phyloP scores from a whole-genome alignment of 2,113 vertebrate species.

The Sphaerodactylus townsendi region DNA sequence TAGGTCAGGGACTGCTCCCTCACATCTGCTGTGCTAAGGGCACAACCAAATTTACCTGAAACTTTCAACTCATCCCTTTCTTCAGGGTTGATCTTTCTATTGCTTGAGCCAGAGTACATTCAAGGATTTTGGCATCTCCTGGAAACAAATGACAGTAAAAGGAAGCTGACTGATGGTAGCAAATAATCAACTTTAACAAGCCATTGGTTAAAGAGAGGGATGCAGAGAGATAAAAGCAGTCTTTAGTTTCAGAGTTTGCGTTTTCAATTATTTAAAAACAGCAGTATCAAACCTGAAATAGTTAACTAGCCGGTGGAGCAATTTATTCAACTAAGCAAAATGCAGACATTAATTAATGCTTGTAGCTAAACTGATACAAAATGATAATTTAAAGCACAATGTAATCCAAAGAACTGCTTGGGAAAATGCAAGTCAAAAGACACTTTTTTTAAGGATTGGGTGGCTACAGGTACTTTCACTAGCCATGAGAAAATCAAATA shows the following conservation, averaged over 20 bases:
- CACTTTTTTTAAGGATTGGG: background rate
- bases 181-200: background rate
- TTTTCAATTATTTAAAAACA: background rate
- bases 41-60: constrained; percentile 80
- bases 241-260: background rate
- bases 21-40: background rate
- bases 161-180: background rate
- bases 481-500: no score
- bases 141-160: constrained; percentile 57
- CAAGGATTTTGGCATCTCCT: constrained; percentile 84
- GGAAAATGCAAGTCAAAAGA: background rate
- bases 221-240: background rate
- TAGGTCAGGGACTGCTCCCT: background rate
- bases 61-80: constrained; percentile 97
- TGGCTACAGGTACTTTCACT: no score
- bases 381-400: background rate
- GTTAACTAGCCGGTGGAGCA: background rate
- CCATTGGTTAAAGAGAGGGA: background rate
- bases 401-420: background rate
- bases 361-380: background rate
- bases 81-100: constrained; percentile 91
- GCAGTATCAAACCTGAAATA: background rate
- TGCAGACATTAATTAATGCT: background rate
- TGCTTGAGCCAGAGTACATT: constrained; percentile 85
- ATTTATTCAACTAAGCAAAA: background rate